Evolutionary conservation across 2,113 vertebrate genomes (phyloP).

Genomic region (Sapayoa aenigma): DNA sequence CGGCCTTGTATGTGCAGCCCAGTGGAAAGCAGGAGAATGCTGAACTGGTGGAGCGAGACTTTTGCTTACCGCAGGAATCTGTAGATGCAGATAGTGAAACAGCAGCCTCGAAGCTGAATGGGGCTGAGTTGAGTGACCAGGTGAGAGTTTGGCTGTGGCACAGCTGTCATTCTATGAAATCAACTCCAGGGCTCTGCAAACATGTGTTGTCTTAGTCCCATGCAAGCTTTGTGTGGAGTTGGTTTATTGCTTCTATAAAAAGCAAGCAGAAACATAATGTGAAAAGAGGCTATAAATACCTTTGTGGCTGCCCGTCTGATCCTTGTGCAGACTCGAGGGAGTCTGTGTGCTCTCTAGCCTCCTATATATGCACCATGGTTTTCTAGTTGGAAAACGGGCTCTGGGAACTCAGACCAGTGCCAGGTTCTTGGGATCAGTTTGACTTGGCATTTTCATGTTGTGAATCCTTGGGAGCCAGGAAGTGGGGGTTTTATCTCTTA

Average conservation of each 20-base stretch:
- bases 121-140: not conserved
- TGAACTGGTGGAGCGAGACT: not conserved
- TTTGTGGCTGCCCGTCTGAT: not conserved
- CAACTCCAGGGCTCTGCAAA: not conserved
- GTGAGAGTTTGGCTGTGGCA: not conserved
- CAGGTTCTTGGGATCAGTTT: not conserved
- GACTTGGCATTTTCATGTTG: not conserved
- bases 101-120: not conserved
- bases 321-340: not conserved
- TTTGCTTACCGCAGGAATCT: not conserved
- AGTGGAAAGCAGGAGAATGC: not conserved
- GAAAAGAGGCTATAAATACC: not conserved
- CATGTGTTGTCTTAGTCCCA: rapidly evolving
- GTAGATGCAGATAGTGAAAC: not conserved
- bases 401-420: not conserved
- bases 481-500: not conserved
- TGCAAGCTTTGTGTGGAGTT: not conserved
- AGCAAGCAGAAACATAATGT: not conserved
- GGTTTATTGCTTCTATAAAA: not conserved
- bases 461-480: not conserved
- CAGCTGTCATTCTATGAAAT: not conserved
- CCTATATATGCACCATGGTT: not conserved
- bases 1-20: conserved; percentile 77
- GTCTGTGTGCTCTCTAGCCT: not conserved
- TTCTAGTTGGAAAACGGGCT: not conserved